Evolutionary conservation across 2,113 vertebrate genomes (phyloP).

Genomic region (Dryoscopus gambensis): DNA sequence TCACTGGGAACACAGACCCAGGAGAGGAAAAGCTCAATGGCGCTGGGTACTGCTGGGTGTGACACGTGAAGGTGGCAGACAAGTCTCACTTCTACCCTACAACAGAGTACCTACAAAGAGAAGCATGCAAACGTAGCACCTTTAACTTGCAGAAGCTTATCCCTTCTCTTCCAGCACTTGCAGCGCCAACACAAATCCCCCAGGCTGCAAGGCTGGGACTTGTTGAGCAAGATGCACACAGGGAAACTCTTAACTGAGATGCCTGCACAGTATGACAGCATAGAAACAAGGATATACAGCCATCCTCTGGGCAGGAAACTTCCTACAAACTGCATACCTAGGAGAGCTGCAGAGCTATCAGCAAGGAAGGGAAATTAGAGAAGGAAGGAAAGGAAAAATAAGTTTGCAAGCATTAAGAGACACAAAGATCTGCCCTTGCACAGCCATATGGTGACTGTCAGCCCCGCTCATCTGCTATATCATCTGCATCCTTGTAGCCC

Average conservation of each 20-base stretch:
- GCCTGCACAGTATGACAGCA: fast-evolving
- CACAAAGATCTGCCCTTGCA: background rate
- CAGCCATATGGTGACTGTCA: background rate
- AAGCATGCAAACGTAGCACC: background rate
- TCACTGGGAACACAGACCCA: background rate
- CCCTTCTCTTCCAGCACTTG: background rate
- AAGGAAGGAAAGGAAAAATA: background rate
- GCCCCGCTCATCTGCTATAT: background rate
- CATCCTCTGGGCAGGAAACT: background rate
- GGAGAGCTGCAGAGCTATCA: background rate
- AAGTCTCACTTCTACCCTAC: background rate
- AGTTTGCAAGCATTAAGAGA: background rate
- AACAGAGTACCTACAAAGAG: background rate
- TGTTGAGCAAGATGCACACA: background rate
- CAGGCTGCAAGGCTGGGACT: background rate
- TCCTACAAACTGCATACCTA: background rate
- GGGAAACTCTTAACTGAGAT: background rate
- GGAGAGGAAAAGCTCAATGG: background rate
- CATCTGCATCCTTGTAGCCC: background rate
- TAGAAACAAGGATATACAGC: background rate
- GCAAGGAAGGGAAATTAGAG: background rate
- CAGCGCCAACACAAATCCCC: background rate
- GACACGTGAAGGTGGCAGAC: background rate
- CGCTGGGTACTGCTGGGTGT: background rate
- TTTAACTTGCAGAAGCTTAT: background rate